Evolutionary conservation across 2,113 vertebrate species (phyloP).

Genomic region (Sturnus vulgaris): DNA sequence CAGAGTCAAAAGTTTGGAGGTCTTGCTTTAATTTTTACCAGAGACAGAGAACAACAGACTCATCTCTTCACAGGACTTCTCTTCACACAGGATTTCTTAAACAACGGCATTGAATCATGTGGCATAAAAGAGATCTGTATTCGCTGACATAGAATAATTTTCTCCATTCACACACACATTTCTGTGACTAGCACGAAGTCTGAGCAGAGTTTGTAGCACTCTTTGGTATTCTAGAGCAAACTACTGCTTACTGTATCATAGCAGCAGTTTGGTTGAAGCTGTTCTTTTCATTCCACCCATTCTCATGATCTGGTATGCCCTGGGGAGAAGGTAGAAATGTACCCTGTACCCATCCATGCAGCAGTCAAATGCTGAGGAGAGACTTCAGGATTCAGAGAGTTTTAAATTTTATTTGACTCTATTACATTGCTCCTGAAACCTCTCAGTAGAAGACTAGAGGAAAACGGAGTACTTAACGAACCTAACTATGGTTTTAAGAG

Average conservation of each 20-base stretch:
- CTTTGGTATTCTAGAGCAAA: background rate
- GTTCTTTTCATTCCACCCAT: background rate
- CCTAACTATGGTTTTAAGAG: conserved; percentile 4
- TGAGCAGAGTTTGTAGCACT: background rate
- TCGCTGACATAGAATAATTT: background rate
- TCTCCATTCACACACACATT: background rate
- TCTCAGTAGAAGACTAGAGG: background rate
- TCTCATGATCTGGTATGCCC: background rate
- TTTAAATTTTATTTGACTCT: background rate
- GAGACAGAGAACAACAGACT: background rate
- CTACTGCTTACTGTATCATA: background rate
- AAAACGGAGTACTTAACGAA: conserved; percentile 25
- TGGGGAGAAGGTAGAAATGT: background rate
- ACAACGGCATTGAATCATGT: background rate
- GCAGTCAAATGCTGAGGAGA: background rate
- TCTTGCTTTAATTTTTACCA: background rate
- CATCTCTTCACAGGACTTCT: background rate
- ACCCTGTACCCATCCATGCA: background rate
- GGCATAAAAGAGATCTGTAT: background rate
- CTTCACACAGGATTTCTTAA: background rate
- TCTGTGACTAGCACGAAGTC: background rate
- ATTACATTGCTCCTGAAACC: conserved; percentile 16
- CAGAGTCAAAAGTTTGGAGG: background rate
- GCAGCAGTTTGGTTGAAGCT: background rate
- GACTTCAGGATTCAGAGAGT: background rate